Base-by-base conservation (phyloP, 2,113 vertebrate genomes). In the Melanerpes aurifrons region DNA sequence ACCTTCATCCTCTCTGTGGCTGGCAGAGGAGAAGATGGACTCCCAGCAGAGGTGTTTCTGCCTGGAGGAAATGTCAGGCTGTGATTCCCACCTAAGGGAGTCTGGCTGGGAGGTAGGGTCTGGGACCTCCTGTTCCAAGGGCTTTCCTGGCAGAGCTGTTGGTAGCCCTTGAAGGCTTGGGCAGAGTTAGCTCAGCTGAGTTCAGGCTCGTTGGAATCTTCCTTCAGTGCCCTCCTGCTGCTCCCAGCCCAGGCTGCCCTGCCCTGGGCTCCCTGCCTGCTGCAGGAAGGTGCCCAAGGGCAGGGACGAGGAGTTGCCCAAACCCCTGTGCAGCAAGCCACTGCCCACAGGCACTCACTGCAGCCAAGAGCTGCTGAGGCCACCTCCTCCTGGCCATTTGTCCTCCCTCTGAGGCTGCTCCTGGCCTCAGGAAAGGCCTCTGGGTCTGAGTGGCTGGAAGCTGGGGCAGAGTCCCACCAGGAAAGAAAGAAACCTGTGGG, bases 311-410 rank as follows among this genome's bases (percentile, higher is more conserved):
- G 76, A 75, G 66, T 29, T 81, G 83, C 80, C 83, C 81, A 61
- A 88, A 94, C 82, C 93, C 67, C 71, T 95, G n/a, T 14, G 35
- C 11, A 73, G 68, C 81, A 53, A 88, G 35, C 35, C 35, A 35
- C 35, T 93, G 58, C 56, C 74, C 9, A 11, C 21, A 92, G 94
- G 94, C 86, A 88, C 94, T 92, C 93, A 73, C 58, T 75, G 83
- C 70, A 83, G 90, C 90, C 90, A 94, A 59, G 67, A 68, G 83
- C 78, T 90, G 71, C 69, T 31, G 35, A 86, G 37, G 35, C 62
- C 77, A 43, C 32, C 86, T 63, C 79, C 70, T 92, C 77, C 32
- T 76, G 40, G 58, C 18, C 29, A n/a, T 90, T 96, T 86, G 88
- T 92, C 70, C 61, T 91, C 79, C 56, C 61, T 53, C 64, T 67